These are phyloP conservation scores for Lycocorax pyrrhopterus DNA, from an alignment of 2,113 vertebrate genomes.

Conservation along the genomic window DNA sequence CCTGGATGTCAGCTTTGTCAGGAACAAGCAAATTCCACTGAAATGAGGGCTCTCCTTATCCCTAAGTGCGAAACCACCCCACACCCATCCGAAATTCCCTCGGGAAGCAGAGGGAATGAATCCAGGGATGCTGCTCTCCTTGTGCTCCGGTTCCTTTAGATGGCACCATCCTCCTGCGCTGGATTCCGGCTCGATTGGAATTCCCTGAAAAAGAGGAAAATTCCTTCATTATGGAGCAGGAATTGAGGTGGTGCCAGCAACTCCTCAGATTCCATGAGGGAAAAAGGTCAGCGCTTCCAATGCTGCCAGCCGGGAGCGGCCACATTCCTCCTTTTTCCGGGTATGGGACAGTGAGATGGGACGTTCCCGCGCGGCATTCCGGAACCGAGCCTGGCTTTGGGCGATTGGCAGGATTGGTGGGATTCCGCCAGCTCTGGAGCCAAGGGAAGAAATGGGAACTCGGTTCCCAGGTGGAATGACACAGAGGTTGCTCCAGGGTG, in stretches of 20 bases:
- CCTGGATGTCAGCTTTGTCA: neutral
- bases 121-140: neutral
- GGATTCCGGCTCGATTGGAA: neutral
- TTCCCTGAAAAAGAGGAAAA: constrained; percentile 68
- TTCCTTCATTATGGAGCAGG: constrained; percentile 63
- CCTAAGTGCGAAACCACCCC: neutral
- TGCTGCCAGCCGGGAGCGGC: neutral
- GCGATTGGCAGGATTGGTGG: accelerated
- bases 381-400: accelerated
- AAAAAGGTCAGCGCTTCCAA: neutral
- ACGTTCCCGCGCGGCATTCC: accelerated
- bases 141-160: constrained; percentile 79
- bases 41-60: neutral
- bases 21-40: neutral
- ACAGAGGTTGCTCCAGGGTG: neutral
- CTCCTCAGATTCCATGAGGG: neutral
- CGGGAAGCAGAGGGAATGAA: neutral
- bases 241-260: constrained; percentile 47
- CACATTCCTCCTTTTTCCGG: neutral
- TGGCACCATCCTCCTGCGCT: constrained; percentile 88
- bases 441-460: neutral
- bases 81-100: neutral
- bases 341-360: neutral
- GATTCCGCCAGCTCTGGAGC: neutral
- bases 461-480: neutral